phyloP scores from a whole-genome alignment of 2,888 invertebrate species.

The Strigamia crassipes region DNA sequence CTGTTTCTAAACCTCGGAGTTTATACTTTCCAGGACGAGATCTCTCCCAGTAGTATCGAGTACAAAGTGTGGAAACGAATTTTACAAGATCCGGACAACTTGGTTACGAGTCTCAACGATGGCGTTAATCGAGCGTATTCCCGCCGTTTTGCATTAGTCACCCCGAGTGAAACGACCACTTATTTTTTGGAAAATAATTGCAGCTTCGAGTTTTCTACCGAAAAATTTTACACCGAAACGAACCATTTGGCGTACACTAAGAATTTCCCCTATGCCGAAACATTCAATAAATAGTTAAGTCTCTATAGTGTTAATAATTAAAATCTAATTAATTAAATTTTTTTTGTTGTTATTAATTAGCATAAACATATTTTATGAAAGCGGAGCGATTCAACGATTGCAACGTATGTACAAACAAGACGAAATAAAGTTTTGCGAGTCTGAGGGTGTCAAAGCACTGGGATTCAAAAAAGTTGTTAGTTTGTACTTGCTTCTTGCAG shows the following conservation, averaged over 20 bases:
- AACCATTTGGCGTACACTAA: neutral
- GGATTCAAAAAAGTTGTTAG: slow-evolving; percentile 43
- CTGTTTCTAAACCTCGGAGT: no score
- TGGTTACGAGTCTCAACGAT: neutral
- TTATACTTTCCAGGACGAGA: neutral
- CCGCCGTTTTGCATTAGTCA: neutral
- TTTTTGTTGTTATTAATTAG: neutral
- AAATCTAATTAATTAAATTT: no score
- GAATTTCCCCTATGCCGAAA: neutral
- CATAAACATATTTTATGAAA: neutral
- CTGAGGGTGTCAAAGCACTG: neutral
- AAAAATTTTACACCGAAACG: neutral
- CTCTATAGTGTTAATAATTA: neutral
- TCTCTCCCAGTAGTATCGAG: neutral
- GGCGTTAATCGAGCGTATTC: neutral
- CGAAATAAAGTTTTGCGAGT: slow-evolving; percentile 5
- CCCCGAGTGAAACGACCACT: neutral
- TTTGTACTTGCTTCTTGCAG: neutral
- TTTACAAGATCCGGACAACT: neutral
- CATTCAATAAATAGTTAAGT: slow-evolving; percentile 13
- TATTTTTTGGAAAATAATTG: slow-evolving; percentile 12
- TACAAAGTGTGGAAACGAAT: neutral
- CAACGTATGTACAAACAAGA: neutral
- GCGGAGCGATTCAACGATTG: slow-evolving; percentile 17
- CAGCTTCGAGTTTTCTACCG: neutral